Evolutionary conservation across 2,888 invertebrate species (phyloP).

Genomic region (Coelogynopora nodosa): DNA sequence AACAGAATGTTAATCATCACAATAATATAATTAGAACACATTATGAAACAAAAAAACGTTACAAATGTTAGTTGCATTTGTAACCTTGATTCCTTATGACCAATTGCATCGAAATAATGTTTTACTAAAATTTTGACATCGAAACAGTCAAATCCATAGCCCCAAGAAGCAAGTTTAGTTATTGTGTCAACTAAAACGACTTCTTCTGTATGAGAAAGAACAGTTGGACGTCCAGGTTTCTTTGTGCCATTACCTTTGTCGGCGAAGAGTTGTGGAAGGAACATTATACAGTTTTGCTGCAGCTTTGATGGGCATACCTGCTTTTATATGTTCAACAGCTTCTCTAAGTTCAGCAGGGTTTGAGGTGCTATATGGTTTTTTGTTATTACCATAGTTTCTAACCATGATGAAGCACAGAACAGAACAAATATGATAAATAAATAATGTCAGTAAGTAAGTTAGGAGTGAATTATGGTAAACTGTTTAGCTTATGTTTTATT

Average conservation of each 20-base stretch:
- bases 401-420: slow-evolving; percentile 17
- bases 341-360: slow-evolving; percentile 16
- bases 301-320: slow-evolving; percentile 29
- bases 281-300: slow-evolving; percentile 29
- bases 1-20: too few species aligned
- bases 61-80: too few species aligned
- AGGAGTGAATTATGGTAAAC: slow-evolving; percentile 14
- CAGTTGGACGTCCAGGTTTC: slow-evolving; percentile 35
- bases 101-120: neutral
- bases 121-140: neutral
- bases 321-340: slow-evolving; percentile 27
- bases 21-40: too few species aligned
- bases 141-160: slow-evolving; percentile 17
- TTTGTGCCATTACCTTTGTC: slow-evolving; percentile 26
- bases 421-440: slow-evolving; percentile 23
- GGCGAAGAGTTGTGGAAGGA: slow-evolving; percentile 29
- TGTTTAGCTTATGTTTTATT: slow-evolving; percentile 13
- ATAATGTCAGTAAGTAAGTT: slow-evolving; percentile 23
- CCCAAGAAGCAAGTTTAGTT: slow-evolving; percentile 26
- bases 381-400: slow-evolving; percentile 30
- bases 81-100: neutral
- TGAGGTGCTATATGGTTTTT: slow-evolving; percentile 18
- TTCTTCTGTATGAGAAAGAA: slow-evolving; percentile 34
- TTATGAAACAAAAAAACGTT: too few species aligned
- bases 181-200: slow-evolving; percentile 23